phyloP scores from a whole-genome alignment of 2,113 vertebrate genomes.

The Scalopus aquaticus region DNA sequence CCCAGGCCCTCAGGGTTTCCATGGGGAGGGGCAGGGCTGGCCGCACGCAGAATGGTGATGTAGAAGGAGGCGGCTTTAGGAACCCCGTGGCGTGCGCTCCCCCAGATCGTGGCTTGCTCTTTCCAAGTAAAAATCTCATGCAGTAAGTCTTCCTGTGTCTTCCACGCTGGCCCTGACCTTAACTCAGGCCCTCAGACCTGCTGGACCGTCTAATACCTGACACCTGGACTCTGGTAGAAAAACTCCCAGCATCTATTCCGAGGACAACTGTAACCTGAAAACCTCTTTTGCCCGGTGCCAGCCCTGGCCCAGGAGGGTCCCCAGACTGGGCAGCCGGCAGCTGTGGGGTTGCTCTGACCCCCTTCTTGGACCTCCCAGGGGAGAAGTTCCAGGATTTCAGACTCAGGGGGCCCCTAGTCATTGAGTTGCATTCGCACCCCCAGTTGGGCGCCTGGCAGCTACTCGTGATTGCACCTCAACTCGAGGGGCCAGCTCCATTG shows the following conservation, averaged over 20 bases:
- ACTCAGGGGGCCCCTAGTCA: neutral
- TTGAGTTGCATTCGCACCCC: neutral
- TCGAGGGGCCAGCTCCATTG: neutral
- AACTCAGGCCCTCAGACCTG: neutral
- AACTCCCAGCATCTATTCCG: neutral
- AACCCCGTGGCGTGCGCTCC: too few species aligned
- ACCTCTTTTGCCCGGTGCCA: neutral
- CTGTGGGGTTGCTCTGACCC: neutral
- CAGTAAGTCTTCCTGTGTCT: neutral
- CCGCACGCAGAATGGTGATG: neutral
- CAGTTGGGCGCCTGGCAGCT: accelerated
- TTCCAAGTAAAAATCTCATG: neutral
- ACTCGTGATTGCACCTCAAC: neutral
- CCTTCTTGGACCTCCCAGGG: neutral
- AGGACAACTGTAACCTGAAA: neutral
- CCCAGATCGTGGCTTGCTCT: neutral
- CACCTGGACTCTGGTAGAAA: neutral
- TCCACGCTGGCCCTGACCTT: neutral
- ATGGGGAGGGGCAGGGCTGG: neutral
- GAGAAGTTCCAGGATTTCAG: conserved; percentile 27
- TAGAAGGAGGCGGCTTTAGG: neutral
- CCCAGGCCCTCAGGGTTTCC: neutral
- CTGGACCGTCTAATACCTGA: neutral
- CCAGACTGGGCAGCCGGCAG: neutral
- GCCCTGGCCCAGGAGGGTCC: neutral